A percentile compares a stretch with the other conserved stretches of the same genome.
Evolutionary conservation across 1,140 invertebrate genomes (phyloP).

Genomic region (Neotoxoptera formosana): DNA sequence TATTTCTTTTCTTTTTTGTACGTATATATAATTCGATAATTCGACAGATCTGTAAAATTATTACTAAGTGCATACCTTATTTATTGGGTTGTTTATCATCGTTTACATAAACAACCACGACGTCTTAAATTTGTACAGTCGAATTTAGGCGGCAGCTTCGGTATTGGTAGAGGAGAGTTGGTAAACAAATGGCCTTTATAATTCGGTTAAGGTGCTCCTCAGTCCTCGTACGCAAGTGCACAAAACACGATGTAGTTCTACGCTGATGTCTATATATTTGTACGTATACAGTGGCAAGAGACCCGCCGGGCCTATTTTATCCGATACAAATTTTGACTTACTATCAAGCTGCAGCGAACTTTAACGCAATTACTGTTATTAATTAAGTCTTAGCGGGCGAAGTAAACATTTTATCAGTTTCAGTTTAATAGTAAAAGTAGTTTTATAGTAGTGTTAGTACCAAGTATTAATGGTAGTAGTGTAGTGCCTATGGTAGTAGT

Average conservation of each 20-base stretch:
- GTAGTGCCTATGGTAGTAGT: no score
- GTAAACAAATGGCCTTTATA: constrained; percentile 38
- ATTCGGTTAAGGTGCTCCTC: constrained; percentile 25
- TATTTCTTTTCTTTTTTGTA: background rate
- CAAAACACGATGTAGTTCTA: background rate
- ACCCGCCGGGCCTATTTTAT: background rate
- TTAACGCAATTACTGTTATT: constrained; percentile 20
- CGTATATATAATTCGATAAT: background rate
- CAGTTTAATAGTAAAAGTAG: background rate
- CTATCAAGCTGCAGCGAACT: background rate
- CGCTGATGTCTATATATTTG: background rate
- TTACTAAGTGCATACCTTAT: background rate
- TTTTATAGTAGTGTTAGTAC: background rate
- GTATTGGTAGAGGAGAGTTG: background rate
- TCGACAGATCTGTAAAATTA: background rate
- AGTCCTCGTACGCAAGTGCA: background rate
- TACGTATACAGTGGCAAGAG: background rate
- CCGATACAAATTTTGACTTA: background rate
- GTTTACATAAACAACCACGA: background rate
- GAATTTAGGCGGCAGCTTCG: background rate
- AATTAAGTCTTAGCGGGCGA: background rate
- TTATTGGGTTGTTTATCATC: background rate
- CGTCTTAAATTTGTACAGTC: background rate
- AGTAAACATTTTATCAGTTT: background rate
- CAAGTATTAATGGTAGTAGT: background rate